Evolutionary conservation across 1,140 invertebrate genomes (phyloP), one percentile per base, ranked within the genome.

Genomic region (Chrysoperla carnea): DNA sequence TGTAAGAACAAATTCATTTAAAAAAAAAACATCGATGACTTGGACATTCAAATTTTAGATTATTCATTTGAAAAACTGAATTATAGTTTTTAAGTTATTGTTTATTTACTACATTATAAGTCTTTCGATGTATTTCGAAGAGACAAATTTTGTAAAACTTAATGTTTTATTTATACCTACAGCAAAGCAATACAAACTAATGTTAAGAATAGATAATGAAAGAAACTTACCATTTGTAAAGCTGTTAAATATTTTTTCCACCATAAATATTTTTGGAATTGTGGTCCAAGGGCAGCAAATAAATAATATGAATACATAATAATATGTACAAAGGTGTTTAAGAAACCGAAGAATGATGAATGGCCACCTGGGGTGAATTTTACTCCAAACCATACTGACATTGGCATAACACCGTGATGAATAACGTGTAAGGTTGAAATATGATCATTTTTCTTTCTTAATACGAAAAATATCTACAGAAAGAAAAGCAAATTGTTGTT

Each of bases 341-440:
- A 65, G 45, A 84, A 69, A 11, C 81, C 80, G 58, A 84, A 84
- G 70, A 86, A 84, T 4, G 81, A 82, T 41, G 77, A 81, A 53
- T 90, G 86, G 36, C 86, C 86, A 56, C 86, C 86, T 75, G 59
- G 49, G 4, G 81, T 90, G 67, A 92, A 94, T 63, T 92, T 92
- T 17, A 94, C 87, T 31, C 90, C 91, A 61, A 92, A 92, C 91
- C 91, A 96, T 27, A 92, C 89, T 4, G 84, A 90, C 74, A 94
- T 79, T 31, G 91, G 91, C 90, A 96, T 95, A 52, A 88, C 78
- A 42, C 88, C 89, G 62, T 97, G 91, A 66, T 96, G 91, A 54
- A 95, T 92, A 14, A 96, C 89, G 63, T 96, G 92, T 13, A 96
- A 72, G 8, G 81, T 87, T 15, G 87, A 87, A 36, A 95, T 80